A percentile compares a stretch with the other conserved stretches of the same genome.
Conservation (phyloP, 37 sponge, comb jelly and placozoan genomes). For the Axinella damicornis region DNA sequence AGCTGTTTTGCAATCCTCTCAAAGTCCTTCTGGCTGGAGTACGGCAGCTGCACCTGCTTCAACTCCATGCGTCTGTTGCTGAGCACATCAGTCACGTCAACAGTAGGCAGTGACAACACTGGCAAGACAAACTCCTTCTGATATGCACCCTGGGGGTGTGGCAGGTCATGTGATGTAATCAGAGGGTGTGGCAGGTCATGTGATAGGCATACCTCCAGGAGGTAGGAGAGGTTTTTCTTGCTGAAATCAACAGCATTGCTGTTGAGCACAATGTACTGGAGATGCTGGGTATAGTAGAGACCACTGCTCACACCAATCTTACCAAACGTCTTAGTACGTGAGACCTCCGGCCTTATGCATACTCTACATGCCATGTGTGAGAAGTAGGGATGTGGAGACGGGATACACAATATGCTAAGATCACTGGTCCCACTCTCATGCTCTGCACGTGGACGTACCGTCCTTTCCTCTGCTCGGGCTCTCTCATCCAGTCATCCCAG, state of each 20-base stretch:
- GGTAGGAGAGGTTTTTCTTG: slow-evolving; percentile 63
- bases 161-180: not conserved
- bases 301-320: slow-evolving; percentile 83
- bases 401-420: too few species aligned
- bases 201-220: slow-evolving; percentile 61
- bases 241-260: slow-evolving; percentile 64
- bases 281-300: slow-evolving; percentile 65
- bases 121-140: slow-evolving; percentile 43
- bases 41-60: slow-evolving; percentile 52
- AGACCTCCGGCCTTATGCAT: slow-evolving; percentile 93
- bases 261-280: slow-evolving; percentile 73
- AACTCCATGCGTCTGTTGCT: slow-evolving; percentile 1
- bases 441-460: too few species aligned
- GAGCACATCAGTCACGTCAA: slow-evolving; percentile 9
- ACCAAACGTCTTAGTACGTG: slow-evolving; percentile 87
- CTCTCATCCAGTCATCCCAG: slow-evolving; percentile 98
- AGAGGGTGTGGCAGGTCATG: not conserved
- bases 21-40: slow-evolving; percentile 47
- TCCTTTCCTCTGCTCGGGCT: slow-evolving; percentile 78
- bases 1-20: slow-evolving; percentile 48
- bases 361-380: slow-evolving; percentile 25
- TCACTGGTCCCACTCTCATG: too few species aligned
- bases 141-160: slow-evolving; percentile 52
- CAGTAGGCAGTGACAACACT: slow-evolving; percentile 38
- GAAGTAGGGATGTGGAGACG: not conserved